phyloP scores from a whole-genome alignment of 2,113 vertebrate genomes.

The Sinocyclocheilus rhinocerous region DNA sequence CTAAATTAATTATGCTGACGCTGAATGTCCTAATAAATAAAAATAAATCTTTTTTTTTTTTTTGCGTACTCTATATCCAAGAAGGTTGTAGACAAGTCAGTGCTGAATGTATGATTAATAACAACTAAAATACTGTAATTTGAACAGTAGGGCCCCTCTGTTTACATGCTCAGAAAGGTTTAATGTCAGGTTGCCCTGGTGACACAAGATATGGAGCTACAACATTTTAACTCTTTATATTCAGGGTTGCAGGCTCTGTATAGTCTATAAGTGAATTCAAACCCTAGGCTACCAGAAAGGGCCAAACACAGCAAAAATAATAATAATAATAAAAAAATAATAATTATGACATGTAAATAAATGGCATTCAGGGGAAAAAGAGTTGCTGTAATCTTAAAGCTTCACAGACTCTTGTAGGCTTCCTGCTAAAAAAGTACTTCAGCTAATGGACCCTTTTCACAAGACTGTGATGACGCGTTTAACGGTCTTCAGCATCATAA shows the following conservation, averaged over 20 bases:
- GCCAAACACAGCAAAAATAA: background rate
- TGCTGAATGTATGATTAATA: background rate
- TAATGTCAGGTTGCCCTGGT: background rate
- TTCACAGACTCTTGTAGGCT: background rate
- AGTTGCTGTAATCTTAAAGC: background rate
- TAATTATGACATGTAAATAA: background rate
- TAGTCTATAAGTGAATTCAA: background rate
- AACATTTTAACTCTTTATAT: background rate
- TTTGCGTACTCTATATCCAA: too few relatives aligned
- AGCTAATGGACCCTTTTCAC: background rate
- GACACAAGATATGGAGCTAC: background rate
- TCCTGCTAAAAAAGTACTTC: background rate
- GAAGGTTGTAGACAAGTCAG: too few relatives aligned
- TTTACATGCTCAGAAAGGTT: background rate
- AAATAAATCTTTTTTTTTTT: background rate
- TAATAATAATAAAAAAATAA: background rate
- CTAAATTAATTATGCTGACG: too few relatives aligned
- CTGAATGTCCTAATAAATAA: background rate
- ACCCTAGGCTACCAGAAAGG: background rate
- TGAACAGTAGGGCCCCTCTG: background rate
- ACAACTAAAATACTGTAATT: slow-evolving; percentile 7
- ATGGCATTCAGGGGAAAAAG: background rate
- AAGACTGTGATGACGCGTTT: too few relatives aligned
- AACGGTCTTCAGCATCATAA: too few relatives aligned
- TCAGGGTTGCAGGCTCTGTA: background rate